Conservation (phyloP, 1,140 invertebrate species). For the Nasonia giraulti region DNA sequence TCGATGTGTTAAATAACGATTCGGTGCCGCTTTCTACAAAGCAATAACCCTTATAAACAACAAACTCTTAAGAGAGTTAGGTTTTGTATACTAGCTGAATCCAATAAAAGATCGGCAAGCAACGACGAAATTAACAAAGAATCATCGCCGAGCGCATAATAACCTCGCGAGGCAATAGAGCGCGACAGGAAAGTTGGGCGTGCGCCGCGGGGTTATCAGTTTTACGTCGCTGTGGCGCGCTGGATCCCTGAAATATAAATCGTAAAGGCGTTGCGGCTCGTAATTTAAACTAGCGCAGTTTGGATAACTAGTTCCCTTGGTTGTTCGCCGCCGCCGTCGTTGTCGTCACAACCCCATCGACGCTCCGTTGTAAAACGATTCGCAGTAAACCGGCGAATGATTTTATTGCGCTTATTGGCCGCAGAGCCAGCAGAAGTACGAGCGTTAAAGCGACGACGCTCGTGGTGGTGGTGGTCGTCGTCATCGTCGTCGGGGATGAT, state of each 20-base stretch:
- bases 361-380: slow-evolving; percentile 72
- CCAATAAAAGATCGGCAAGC: slow-evolving; percentile 9
- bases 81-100: not conserved
- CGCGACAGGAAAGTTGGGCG: slow-evolving; percentile 20
- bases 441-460: slow-evolving; percentile 20
- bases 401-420: slow-evolving; percentile 74
- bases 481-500: not conserved
- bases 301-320: slow-evolving; percentile 70
- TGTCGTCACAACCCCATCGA: slow-evolving; percentile 45
- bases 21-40: too few species aligned
- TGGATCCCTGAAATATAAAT: slow-evolving; percentile 68
- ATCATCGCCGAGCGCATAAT: too few species aligned
- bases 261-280: too few species aligned
- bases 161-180: slow-evolving; percentile 41
- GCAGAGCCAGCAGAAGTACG: slow-evolving; percentile 63
- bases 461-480: not conserved
- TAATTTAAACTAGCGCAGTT: too few species aligned
- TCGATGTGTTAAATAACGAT: too few species aligned
- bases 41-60: not conserved
- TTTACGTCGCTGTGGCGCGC: slow-evolving; percentile 34
- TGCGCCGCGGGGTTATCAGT: slow-evolving; percentile 27
- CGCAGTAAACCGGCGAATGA: slow-evolving; percentile 72
- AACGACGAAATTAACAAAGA: slow-evolving; percentile 44
- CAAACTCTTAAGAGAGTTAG: not conserved
- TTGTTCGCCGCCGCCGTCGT: slow-evolving; percentile 47